These are phyloP conservation scores for Scomber japonicus DNA, from an alignment of 2,113 vertebrate genomes.

Conservation along the genomic window DNA sequence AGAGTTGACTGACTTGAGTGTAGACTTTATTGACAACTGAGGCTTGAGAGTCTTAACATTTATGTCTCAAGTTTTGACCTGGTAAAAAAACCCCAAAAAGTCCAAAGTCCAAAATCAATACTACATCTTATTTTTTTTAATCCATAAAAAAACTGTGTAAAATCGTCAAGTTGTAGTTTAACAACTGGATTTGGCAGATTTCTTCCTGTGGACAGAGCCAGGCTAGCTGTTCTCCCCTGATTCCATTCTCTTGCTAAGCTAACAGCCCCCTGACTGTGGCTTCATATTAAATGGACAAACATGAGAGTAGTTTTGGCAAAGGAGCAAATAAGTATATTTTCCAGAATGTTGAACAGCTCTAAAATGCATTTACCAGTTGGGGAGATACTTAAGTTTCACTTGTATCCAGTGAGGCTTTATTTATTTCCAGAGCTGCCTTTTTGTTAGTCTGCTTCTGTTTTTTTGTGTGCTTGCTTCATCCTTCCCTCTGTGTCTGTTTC, in stretches of 20 bases:
- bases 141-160: too few species aligned
- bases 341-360: slow-evolving; percentile 20
- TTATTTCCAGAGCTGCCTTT: slow-evolving; percentile 38
- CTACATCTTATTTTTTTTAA: too few species aligned
- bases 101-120: not conserved
- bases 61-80: not conserved
- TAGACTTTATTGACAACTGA: too few species aligned
- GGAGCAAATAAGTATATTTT: slow-evolving; percentile 18
- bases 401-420: slow-evolving; percentile 47
- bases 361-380: slow-evolving; percentile 1
- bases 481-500: slow-evolving; percentile 52
- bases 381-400: slow-evolving; percentile 11
- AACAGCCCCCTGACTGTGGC: not conserved
- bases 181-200: too few species aligned
- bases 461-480: slow-evolving; percentile 29
- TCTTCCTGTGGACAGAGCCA: not conserved
- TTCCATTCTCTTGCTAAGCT: not conserved
- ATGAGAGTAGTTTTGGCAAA: not conserved
- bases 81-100: not conserved
- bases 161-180: not conserved
- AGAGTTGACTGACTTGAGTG: too few species aligned
- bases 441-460: slow-evolving; percentile 8
- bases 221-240: not conserved
- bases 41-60: not conserved
- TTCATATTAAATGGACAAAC: not conserved